These are phyloP conservation scores for Seriola rivoliana DNA, from an alignment of 2,113 vertebrate species.

Conservation along the genomic window DNA sequence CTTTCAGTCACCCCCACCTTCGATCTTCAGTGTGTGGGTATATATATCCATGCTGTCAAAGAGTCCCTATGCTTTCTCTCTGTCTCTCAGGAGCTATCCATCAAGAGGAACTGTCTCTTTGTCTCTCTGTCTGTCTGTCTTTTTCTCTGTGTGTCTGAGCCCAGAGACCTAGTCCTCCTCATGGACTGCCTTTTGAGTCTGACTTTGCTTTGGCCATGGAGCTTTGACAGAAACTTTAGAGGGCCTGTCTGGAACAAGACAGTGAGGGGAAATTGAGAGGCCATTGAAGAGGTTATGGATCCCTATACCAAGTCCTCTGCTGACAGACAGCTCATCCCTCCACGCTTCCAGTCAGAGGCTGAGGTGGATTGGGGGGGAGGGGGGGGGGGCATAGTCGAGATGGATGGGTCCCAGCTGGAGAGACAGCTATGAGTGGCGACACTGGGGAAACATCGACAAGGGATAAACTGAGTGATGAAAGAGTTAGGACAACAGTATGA, in stretches of 20 bases:
- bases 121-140: constrained; percentile 36
- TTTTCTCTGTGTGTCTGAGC: constrained; percentile 28
- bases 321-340: constrained; percentile 65
- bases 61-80: constrained; percentile 48
- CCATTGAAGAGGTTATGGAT: constrained; percentile 67
- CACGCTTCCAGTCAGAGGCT: constrained; percentile 48
- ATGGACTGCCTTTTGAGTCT: constrained; percentile 38
- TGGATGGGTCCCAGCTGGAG: constrained; percentile 54
- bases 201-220: constrained; percentile 46
- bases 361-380: constrained; percentile 49
- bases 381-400: constrained; percentile 27
- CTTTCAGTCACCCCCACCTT: constrained; percentile 44
- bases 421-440: constrained; percentile 20
- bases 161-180: constrained; percentile 46
- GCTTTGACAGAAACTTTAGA: constrained; percentile 65
- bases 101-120: constrained; percentile 52
- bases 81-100: constrained; percentile 60
- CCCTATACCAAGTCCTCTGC: constrained; percentile 45
- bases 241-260: constrained; percentile 60
- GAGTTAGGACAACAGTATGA: background rate
- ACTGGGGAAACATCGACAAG: constrained; percentile 16
- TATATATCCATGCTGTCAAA: constrained; percentile 60
- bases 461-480: constrained; percentile 47
- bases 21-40: constrained; percentile 39
- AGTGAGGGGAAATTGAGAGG: constrained; percentile 64